Conservation (phyloP, 2,113 vertebrate genomes). For the Pelecanus crispus region DNA sequence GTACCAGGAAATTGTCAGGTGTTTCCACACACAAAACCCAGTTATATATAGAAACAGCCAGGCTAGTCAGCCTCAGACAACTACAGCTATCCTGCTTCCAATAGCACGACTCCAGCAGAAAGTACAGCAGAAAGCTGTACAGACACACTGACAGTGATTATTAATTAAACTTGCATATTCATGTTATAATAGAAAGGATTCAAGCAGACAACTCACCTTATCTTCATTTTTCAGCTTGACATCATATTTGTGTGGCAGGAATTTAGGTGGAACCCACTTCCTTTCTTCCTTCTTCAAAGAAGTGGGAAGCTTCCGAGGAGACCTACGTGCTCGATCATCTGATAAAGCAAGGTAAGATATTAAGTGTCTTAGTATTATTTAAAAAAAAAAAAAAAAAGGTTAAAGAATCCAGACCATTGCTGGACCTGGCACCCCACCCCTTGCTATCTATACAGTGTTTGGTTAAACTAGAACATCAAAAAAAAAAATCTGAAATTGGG, state of each 20-base stretch:
- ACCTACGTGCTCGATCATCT: slow-evolving; percentile 93
- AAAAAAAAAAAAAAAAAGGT: not conserved
- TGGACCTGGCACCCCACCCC: not conserved
- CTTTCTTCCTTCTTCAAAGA: slow-evolving; percentile 93
- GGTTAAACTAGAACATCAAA: not conserved
- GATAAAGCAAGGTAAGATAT: not conserved
- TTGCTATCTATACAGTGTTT: not conserved
- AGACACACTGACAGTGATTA: accelerated
- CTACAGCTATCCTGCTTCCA: not conserved
- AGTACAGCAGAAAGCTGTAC: not conserved
- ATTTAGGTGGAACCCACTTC: slow-evolving; percentile 95
- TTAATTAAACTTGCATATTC: not conserved
- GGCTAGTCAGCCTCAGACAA: not conserved
- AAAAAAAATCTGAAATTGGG: not conserved
- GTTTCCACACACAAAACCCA: not conserved
- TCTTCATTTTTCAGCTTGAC: slow-evolving; percentile 93
- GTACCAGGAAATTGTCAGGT: not conserved
- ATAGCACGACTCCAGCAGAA: accelerated
- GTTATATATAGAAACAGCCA: not conserved
- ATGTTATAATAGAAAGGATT: not conserved
- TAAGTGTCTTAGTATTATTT: not conserved
- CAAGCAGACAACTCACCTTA: slow-evolving; percentile 76
- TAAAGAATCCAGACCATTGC: not conserved
- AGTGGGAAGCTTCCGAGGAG: slow-evolving; percentile 91
- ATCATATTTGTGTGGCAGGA: slow-evolving; percentile 95